Base-by-base conservation (phyloP, 1,140 invertebrate species). In the Drosophila subpulchrella region DNA sequence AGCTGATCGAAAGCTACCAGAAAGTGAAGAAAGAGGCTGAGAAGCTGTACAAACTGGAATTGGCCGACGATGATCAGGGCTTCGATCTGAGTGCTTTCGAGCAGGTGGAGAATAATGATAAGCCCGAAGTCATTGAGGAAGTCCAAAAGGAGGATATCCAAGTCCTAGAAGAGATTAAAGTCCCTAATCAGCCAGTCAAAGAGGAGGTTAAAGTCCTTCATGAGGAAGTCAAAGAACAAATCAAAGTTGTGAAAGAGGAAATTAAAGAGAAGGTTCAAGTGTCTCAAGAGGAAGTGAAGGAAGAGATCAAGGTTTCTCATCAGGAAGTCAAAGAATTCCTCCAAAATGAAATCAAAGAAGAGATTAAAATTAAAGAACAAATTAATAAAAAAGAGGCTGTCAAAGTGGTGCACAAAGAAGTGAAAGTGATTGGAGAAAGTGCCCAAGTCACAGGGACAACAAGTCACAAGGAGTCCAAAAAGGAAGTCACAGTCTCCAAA, bases 1-100 rank as follows among this genome's bases (percentile, higher is more conserved):
- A 91, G 58, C 58, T 91, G 6, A 91, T 91, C 20, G 90, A 91
- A 24, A 91, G 90, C 56, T 91, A 91, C 68, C 90, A 91, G 54
- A 91, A 91, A 46, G 90, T 91, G 8, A 90, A 86, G 27, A 91
- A 91, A 50, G 90, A 91, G 32, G 88, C 90, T 0, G 90, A 91
- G 41, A 78, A 79, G 44, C 36, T 91, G 11, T 81, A 84, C 50
- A 80, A 80, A 15, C 70, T 76, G 7, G 72, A 88, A 57, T 56
- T 74, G 41, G 74, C 65, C 5, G 89, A 85, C 20, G 90, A 91
- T 24, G 78, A 90, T 50, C 74, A 89, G 11, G 90, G 90, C n/a
- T 91, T 91, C 3, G 90, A 90, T 42, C 42, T 91, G 20, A 85
- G 86, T 36, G 90, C 77, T 27, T 82, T 90, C 7, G 85, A 90